Percentiles rank a stretch among this genome's conserved stretches.
phyloP scores from a whole-genome alignment of 2,113 vertebrate species.

The Macroglossus sobrinus region DNA sequence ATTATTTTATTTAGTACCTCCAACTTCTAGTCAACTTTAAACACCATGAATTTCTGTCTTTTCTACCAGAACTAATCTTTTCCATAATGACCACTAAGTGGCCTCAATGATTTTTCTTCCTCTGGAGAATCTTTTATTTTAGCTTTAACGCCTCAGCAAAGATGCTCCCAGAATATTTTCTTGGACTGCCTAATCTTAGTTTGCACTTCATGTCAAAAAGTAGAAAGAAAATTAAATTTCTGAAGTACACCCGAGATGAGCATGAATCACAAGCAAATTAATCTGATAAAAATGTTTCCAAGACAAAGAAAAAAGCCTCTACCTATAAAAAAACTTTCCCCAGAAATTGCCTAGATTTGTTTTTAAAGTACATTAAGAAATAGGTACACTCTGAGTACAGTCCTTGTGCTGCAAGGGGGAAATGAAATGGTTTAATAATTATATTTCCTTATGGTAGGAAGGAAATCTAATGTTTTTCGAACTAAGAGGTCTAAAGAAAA shows the following conservation, averaged over 20 bases:
- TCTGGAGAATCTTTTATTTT: constrained; percentile 48
- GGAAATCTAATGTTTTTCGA: constrained; percentile 31
- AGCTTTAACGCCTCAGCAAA: constrained; percentile 26
- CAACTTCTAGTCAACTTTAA: constrained; percentile 33
- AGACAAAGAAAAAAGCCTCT: constrained; percentile 7
- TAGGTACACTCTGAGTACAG: not conserved
- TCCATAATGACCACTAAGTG: constrained; percentile 22
- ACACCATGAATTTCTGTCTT: constrained; percentile 24
- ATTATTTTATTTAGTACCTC: not conserved
- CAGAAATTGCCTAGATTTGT: not conserved
- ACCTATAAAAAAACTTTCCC: not conserved
- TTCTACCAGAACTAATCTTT: constrained; percentile 26
- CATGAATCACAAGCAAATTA: constrained; percentile 25
- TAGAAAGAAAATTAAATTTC: constrained; percentile 59
- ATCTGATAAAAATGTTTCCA: constrained; percentile 31
- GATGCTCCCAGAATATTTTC: constrained; percentile 34
- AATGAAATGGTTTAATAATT: constrained; percentile 33
- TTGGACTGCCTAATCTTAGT: constrained; percentile 48
- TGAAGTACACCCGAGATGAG: constrained; percentile 42
- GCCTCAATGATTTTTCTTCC: not conserved
- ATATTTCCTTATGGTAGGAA: not conserved
- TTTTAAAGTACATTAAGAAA: constrained; percentile 4
- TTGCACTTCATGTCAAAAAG: constrained; percentile 26
- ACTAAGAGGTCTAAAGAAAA: constrained; percentile 17
- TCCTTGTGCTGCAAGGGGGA: not conserved